A percentile compares a stretch with the other conserved stretches of the same genome.
Evolutionary conservation across 2,797 vertebrate species (phyloP).

Genomic region (Diplodus sargus): DNA sequence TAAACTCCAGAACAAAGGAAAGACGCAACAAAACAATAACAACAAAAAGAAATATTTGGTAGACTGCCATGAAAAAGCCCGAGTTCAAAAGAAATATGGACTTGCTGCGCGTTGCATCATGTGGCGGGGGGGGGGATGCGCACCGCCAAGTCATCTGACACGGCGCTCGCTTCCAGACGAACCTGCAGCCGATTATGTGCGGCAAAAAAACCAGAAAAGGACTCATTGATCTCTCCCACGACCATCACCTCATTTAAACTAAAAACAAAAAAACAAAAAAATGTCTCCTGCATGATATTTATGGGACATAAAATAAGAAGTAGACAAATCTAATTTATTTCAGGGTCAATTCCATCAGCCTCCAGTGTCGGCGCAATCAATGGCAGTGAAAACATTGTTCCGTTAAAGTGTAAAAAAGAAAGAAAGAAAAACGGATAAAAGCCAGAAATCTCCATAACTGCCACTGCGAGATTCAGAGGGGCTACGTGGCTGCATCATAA

Average conservation of each 20-base stretch:
- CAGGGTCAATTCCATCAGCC: constrained; percentile 74
- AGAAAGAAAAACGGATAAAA: constrained; percentile 37
- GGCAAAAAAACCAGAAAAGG: constrained; percentile 62
- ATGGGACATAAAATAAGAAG: constrained; percentile 65
- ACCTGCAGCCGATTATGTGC: constrained; percentile 66
- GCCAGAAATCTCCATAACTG: constrained; percentile 58
- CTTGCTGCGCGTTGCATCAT: constrained; percentile 88
- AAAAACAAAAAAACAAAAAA: background rate
- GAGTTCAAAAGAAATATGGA: constrained; percentile 86
- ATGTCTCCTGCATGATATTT: constrained; percentile 52
- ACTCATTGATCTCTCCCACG: constrained; percentile 60
- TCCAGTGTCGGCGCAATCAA: constrained; percentile 63
- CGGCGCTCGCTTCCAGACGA: constrained; percentile 72
- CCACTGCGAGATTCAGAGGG: constrained; percentile 49
- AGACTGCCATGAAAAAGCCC: constrained; percentile 81
- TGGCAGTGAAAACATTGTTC: constrained; percentile 45
- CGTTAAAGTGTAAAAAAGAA: constrained; percentile 26
- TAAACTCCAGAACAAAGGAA: constrained; percentile 63
- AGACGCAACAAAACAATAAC: constrained; percentile 77
- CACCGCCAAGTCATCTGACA: constrained; percentile 77
- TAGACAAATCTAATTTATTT: constrained; percentile 74
- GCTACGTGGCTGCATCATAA: constrained; percentile 76
- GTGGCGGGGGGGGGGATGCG: constrained; percentile 66
- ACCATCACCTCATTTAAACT: constrained; percentile 61
- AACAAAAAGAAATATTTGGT: constrained; percentile 76